Evolutionary conservation across 2,888 invertebrate genomes (phyloP), one percentile per base, ranked within the genome.

Genomic region (Athripsodes cinereus): DNA sequence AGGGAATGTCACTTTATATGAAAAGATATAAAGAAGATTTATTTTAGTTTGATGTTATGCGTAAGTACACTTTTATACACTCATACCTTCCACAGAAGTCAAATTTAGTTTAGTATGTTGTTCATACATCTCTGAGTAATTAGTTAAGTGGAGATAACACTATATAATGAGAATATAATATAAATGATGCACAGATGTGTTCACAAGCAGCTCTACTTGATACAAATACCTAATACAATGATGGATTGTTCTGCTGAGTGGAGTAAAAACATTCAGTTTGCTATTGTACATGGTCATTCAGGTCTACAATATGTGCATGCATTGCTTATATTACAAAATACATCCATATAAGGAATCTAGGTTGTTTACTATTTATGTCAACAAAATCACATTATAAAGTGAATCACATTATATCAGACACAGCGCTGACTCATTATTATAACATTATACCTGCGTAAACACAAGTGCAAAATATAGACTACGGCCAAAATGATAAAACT

Each of bases 61-160:
- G n/a, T n/a, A n/a, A n/a, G n/a, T n/a, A 26, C 26, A 26, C 10
- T 26, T 6, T 10, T 8, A 40, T 40, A 63, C 50, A 20, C 34
- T 16, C 13, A 20, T 80, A 90, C 90, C 90, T 83, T 90, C 89
- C 21, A 90, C 84, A 2, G 89, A 87, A 64, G 86, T 84, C 69
- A 89, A 82, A 70, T 84, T 83, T 63, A 87, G 80, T 73, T 86
- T 87, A 64, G 83, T 81, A 52, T 86, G 82, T 50, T 85, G 85
- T 69, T 88, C 88, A 78, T 88, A 89, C 72, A 85, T 83, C 86
- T 87, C 19, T 5, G 2, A 20, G 6, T 19, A 20, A 47, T 47
- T 10, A 47, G 2, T 6, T 19, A 26, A 6, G 10, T 26, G 26
- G 5, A 26, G 26, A 26, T 26, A 26, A 26, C n/a, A 26, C 26